Evolutionary conservation across 1,140 invertebrate genomes (phyloP).

Genomic region (Protaetia brevitarsis): DNA sequence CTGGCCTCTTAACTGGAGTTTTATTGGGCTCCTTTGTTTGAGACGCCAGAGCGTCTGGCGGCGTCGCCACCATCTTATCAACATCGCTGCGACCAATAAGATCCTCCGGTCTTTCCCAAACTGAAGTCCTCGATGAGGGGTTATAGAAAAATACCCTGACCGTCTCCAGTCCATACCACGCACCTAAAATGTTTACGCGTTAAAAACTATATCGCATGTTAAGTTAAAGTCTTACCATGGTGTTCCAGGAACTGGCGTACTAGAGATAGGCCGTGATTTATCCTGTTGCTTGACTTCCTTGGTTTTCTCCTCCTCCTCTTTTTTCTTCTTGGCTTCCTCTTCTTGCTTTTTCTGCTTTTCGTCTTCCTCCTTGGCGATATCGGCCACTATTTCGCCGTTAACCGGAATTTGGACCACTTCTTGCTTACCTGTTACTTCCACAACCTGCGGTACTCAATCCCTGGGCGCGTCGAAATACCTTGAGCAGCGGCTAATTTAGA

Average conservation of each 20-base stretch:
- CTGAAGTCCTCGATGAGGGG: slow-evolving; percentile 88
- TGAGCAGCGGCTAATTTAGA: slow-evolving; percentile 66
- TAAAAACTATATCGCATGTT: background rate
- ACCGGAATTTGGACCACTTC: slow-evolving; percentile 10
- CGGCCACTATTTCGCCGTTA: slow-evolving; percentile 31
- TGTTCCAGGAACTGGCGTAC: slow-evolving; percentile 92
- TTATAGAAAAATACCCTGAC: slow-evolving; percentile 92
- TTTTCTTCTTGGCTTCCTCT: slow-evolving; percentile 50
- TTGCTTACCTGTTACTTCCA: slow-evolving; percentile 45
- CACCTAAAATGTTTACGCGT: slow-evolving; percentile 61
- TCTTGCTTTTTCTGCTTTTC: slow-evolving; percentile 49
- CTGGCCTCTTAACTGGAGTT: slow-evolving; percentile 45
- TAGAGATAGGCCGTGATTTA: slow-evolving; percentile 85
- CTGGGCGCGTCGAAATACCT: slow-evolving; percentile 55
- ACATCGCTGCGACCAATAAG: slow-evolving; percentile 83
- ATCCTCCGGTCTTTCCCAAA: slow-evolving; percentile 96
- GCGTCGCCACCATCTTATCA: slow-evolving; percentile 80
- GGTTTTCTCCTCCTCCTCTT: slow-evolving; percentile 53
- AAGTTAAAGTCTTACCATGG: slow-evolving; percentile 72
- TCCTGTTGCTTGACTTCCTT: slow-evolving; percentile 65
- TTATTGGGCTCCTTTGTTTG: slow-evolving; percentile 46
- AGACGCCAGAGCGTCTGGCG: slow-evolving; percentile 63
- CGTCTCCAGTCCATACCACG: slow-evolving; percentile 98
- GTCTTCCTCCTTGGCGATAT: slow-evolving; percentile 41
- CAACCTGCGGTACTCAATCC: slow-evolving; percentile 43